Evolutionary conservation across 1,140 invertebrate genomes (phyloP).

Genomic region (Aporrectodea caliginosa): DNA sequence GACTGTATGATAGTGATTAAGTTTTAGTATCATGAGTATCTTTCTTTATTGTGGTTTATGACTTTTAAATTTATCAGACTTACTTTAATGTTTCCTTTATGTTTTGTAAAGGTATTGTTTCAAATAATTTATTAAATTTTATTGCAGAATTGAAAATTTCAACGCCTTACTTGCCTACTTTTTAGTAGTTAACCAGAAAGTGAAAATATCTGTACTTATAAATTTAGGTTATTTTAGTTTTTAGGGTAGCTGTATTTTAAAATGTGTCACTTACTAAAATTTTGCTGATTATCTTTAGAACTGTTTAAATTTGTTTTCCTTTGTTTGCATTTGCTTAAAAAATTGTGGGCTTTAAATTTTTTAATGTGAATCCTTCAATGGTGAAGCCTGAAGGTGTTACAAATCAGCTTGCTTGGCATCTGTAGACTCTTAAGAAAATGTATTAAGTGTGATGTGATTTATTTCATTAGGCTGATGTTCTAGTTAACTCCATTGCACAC

Average conservation of each 20-base stretch:
- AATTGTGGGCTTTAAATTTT: background rate
- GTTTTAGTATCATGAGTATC: too few species aligned
- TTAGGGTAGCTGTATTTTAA: background rate
- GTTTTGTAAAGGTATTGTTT: background rate
- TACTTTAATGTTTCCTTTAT: background rate
- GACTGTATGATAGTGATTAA: too few species aligned
- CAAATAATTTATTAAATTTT: background rate
- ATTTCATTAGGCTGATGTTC: background rate
- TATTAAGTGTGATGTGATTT: too few species aligned
- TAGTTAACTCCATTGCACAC: background rate
- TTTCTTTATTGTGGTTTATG: background rate
- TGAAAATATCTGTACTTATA: background rate
- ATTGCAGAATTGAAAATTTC: too few species aligned
- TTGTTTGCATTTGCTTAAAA: too few species aligned
- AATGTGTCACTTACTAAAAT: background rate
- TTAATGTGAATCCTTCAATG: background rate
- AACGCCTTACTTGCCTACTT: too few species aligned
- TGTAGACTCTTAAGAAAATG: too few species aligned
- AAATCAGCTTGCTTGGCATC: background rate
- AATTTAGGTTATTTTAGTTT: background rate
- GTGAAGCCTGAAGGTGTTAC: background rate
- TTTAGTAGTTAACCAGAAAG: background rate
- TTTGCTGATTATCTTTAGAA: background rate
- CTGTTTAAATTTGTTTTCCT: too few species aligned
- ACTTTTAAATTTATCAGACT: background rate